phyloP scores from a whole-genome alignment of 2,797 vertebrate species.

The Girardinus metallicus region DNA sequence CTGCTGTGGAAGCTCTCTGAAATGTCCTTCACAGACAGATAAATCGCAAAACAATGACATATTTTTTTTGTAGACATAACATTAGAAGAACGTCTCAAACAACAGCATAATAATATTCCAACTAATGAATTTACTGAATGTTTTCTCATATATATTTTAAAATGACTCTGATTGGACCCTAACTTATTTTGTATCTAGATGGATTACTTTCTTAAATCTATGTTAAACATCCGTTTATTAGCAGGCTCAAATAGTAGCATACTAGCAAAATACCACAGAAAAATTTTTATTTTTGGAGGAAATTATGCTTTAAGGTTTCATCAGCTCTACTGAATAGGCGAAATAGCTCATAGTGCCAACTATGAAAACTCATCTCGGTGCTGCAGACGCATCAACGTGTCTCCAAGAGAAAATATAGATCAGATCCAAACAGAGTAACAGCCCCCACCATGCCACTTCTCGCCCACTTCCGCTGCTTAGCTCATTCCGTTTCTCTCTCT shows the following conservation, averaged over 20 bases:
- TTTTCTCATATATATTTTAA: neutral
- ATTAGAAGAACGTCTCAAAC: neutral
- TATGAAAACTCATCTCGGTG: constrained; percentile 5
- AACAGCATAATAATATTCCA: neutral
- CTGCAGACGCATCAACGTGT: constrained; percentile 14
- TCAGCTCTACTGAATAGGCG: constrained; percentile 2
- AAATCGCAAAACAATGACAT: neutral
- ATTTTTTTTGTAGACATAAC: neutral
- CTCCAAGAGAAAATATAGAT: constrained; percentile 48
- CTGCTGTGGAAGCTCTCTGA: neutral
- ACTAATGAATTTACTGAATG: neutral
- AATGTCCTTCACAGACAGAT: neutral
- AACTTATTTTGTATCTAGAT: neutral
- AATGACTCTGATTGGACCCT: neutral
- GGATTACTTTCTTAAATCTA: neutral
- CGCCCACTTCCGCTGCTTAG: constrained; percentile 40
- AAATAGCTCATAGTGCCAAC: constrained; percentile 7
- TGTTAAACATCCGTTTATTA: neutral
- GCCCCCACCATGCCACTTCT: constrained; percentile 13
- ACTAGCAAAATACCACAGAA: neutral
- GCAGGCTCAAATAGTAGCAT: neutral
- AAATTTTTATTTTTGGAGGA: neutral
- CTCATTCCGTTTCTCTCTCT: constrained; percentile 25
- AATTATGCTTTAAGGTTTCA: neutral
- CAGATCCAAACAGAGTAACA: constrained; percentile 31